phyloP scores from a whole-genome alignment of 2,797 vertebrate genomes.

The Eleutherodactylus coqui region DNA sequence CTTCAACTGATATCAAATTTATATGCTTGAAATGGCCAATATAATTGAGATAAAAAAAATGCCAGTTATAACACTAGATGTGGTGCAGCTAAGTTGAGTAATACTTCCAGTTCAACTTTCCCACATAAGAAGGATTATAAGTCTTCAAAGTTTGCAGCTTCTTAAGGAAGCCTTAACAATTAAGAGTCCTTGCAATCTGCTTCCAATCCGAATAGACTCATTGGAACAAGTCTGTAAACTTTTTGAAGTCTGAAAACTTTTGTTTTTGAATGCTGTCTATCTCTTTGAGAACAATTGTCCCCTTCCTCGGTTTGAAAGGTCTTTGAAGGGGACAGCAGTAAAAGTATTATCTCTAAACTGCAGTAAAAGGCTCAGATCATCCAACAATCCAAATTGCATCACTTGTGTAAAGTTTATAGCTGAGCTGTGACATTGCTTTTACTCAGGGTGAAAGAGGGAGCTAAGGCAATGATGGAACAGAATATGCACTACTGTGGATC shows the following conservation, averaged over 20 bases:
- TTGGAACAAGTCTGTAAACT: background rate
- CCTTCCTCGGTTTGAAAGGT: background rate
- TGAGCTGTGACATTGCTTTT: background rate
- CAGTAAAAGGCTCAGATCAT: background rate
- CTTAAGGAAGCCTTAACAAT: background rate
- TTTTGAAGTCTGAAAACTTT: too few relatives aligned
- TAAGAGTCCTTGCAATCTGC: background rate
- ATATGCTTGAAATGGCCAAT: too few relatives aligned
- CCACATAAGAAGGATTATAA: background rate
- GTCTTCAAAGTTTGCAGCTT: too few relatives aligned
- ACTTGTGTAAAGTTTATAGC: background rate
- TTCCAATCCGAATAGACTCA: background rate
- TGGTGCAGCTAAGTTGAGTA: too few relatives aligned
- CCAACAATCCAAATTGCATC: conserved; percentile 9
- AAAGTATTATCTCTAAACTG: conserved; percentile 11
- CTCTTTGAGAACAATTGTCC: background rate
- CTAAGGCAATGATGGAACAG: background rate
- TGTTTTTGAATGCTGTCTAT: background rate
- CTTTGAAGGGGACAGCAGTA: conserved; percentile 13
- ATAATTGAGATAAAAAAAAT: too few relatives aligned
- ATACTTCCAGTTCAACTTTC: background rate
- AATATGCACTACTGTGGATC: background rate
- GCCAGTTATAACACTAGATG: too few relatives aligned
- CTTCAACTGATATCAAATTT: background rate
- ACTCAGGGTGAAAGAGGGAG: background rate